These are phyloP conservation scores for Cololabis saira DNA, from an alignment of 2,113 vertebrate species.

Conservation along the genomic window DNA sequence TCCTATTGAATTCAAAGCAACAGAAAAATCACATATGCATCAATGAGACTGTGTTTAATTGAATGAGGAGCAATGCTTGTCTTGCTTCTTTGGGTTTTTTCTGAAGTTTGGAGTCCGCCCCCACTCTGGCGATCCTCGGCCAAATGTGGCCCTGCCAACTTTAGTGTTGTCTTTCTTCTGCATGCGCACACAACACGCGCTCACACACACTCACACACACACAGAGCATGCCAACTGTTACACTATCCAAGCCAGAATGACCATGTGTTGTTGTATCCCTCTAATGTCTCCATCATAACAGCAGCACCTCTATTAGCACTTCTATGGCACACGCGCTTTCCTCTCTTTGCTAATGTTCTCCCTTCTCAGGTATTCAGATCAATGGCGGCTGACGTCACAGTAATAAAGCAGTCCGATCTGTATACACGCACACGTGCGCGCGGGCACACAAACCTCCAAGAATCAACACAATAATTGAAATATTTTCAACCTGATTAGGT, in stretches of 20 bases:
- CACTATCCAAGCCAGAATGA: slow-evolving; percentile 64
- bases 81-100: slow-evolving; percentile 55
- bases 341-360: slow-evolving; percentile 8
- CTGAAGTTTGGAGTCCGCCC: slow-evolving; percentile 59
- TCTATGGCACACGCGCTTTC: slow-evolving; percentile 21
- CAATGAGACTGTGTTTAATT: slow-evolving; percentile 27
- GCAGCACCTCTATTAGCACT: slow-evolving; percentile 42
- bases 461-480: slow-evolving; percentile 99
- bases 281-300: slow-evolving; percentile 70
- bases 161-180: slow-evolving; percentile 13
- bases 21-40: slow-evolving; percentile 20
- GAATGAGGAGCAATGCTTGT: slow-evolving; percentile 40
- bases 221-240: slow-evolving; percentile 66
- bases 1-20: slow-evolving; percentile 23
- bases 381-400: slow-evolving; percentile 40
- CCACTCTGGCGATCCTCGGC: slow-evolving; percentile 56
- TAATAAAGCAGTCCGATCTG: slow-evolving; percentile 38
- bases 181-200: background rate
- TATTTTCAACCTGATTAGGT: slow-evolving; percentile 99
- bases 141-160: slow-evolving; percentile 36
- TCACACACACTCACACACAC: slow-evolving; percentile 37
- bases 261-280: slow-evolving; percentile 74
- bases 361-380: slow-evolving; percentile 39
- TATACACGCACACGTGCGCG: background rate
- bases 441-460: slow-evolving; percentile 37